These are phyloP conservation scores for Drosophila siamana DNA, from an alignment of 2,888 invertebrate species.

Conservation along the genomic window DNA sequence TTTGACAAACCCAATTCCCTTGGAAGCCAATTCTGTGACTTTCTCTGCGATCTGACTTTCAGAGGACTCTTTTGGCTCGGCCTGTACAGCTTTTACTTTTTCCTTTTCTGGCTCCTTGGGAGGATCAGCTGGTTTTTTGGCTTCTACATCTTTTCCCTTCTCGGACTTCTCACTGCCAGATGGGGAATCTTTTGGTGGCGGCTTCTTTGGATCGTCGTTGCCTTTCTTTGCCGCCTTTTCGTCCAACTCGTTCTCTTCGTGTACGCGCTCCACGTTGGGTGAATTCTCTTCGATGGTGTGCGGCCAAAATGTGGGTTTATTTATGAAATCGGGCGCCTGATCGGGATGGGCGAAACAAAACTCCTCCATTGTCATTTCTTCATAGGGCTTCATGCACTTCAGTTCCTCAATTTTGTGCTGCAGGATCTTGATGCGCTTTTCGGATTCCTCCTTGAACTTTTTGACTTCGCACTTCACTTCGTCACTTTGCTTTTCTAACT, in stretches of 20 bases:
- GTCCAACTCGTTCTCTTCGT: conserved; percentile 3
- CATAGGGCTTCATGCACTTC: conserved; percentile 89
- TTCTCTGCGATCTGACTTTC: conserved; percentile 29
- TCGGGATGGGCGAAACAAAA: conserved; percentile 90
- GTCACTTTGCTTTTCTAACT: conserved; percentile 89
- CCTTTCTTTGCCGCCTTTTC: conserved; percentile 12
- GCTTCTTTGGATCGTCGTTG: conserved; percentile 16
- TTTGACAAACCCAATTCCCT: conserved; percentile 31
- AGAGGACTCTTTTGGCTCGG: background rate
- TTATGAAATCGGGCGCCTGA: conserved; percentile 88
- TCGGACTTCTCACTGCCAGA: background rate
- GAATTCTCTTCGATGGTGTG: conserved; percentile 89
- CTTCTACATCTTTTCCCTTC: background rate
- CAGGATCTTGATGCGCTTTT: conserved; percentile 83
- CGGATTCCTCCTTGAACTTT: conserved; percentile 67
- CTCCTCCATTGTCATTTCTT: conserved; percentile 94
- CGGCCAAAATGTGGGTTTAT: conserved; percentile 94
- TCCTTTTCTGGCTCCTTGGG: background rate
- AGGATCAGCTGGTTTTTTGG: background rate
- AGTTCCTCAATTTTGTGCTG: conserved; percentile 88
- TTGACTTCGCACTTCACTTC: conserved; percentile 86
- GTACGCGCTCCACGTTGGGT: conserved; percentile 45
- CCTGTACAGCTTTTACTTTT: background rate
- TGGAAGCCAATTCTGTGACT: conserved; percentile 17
- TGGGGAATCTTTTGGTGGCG: conserved; percentile 11